These are phyloP conservation scores for Aphelenchoides besseyi DNA, from an alignment of 1,140 invertebrate species.

Conservation along the genomic window DNA sequence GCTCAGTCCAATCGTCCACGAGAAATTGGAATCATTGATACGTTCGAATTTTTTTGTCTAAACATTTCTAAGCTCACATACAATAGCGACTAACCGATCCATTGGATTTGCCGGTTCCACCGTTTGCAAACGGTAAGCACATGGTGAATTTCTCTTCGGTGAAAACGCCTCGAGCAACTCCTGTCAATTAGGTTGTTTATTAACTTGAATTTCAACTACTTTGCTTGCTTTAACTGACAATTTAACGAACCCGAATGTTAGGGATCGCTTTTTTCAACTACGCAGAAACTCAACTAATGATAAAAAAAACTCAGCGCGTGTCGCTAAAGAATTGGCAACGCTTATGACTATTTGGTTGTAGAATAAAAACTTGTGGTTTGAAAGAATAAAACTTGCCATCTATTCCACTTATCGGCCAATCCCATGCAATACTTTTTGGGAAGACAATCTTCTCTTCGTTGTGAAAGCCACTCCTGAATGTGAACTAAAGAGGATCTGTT, in stretches of 20 bases:
- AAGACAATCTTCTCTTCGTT: conserved; percentile 23
- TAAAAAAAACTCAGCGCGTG: neutral
- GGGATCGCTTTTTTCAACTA: neutral
- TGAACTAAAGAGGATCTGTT: neutral
- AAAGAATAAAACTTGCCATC: conserved; percentile 3
- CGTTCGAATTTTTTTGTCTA: conserved; percentile 54
- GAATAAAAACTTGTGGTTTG: neutral
- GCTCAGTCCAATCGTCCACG: conserved; percentile 54
- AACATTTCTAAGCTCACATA: conserved; percentile 19
- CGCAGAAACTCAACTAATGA: neutral
- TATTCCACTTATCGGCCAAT: no score
- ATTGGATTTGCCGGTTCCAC: conserved; percentile 50
- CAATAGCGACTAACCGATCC: conserved; percentile 44
- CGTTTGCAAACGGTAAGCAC: conserved; percentile 53
- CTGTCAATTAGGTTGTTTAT: conserved; percentile 33
- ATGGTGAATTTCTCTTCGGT: conserved; percentile 51
- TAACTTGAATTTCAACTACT: neutral
- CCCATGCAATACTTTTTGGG: conserved; percentile 44
- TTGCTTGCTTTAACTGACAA: no score
- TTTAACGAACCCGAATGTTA: no score
- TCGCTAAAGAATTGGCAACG: neutral
- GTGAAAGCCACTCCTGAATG: neutral
- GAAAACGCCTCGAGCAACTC: conserved; percentile 48
- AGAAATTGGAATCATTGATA: conserved; percentile 52
- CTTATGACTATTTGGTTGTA: neutral